These are phyloP conservation scores for Heliconius ismenius DNA, from an alignment of 2,888 invertebrate species.

Conservation along the genomic window DNA sequence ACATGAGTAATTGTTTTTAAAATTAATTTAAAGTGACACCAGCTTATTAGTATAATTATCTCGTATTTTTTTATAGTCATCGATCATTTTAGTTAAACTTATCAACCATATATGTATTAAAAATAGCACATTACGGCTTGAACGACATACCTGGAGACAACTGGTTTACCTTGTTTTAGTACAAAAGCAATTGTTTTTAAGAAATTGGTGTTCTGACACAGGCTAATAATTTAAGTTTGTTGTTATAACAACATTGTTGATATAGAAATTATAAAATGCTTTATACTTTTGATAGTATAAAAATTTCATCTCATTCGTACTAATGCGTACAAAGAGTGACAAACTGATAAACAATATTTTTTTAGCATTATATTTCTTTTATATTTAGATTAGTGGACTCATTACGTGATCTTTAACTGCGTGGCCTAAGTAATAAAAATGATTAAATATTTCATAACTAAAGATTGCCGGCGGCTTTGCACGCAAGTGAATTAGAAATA, in stretches of 20 bases:
- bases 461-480: background rate
- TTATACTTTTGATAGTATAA: background rate
- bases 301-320: slow-evolving; percentile 2
- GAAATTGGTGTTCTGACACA: background rate
- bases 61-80: slow-evolving; percentile 20
- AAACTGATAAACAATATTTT: background rate
- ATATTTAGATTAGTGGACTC: slow-evolving; percentile 11
- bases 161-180: slow-evolving; percentile 17
- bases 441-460: slow-evolving; percentile 9
- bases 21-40: background rate
- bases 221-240: background rate
- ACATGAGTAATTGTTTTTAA: background rate
- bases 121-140: slow-evolving; percentile 6
- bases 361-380: background rate
- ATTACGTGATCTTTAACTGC: slow-evolving; percentile 18
- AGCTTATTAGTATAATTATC: background rate
- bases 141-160: slow-evolving; percentile 12
- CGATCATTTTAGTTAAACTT: slow-evolving; percentile 18
- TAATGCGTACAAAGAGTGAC: background rate
- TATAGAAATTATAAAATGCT: background rate
- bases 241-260: background rate
- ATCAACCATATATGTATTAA: slow-evolving; percentile 9
- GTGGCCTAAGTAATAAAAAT: slow-evolving; percentile 3
- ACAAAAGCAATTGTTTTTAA: slow-evolving; percentile 3
- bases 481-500: slow-evolving; percentile 8